Base-by-base conservation (phyloP, 2,797 vertebrate species). In the Harpagifer antarcticus region DNA sequence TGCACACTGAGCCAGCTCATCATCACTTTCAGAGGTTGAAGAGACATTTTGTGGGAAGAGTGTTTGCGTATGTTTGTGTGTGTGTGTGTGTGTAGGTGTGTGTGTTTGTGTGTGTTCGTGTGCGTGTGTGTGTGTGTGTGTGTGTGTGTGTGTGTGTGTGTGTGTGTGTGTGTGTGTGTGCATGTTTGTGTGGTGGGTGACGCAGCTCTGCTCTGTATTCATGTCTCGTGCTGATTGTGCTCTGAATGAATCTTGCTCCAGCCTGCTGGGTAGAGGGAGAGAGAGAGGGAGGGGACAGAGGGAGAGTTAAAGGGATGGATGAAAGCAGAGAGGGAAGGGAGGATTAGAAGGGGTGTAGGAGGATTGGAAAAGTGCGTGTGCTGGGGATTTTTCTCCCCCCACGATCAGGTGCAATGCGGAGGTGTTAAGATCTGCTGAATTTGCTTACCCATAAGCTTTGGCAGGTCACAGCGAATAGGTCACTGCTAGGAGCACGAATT, bases 361-460 rank as follows among this genome's bases (percentile, higher is more conserved):
- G 90, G 86, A 90, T 84, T 88, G 87, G 78, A 91, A 93, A 92
- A 91, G 84, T 91, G 92, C 86, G 42, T 90, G 88, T 83, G 83
- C 81, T 70, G 79, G 74, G 83, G 70, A 76, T 89, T 90, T 86
- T 88, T 75, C 62, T 66, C 78, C 81, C 65, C 63, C 72, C 82
- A 70, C 68, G 61, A 83, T 93, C 90, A 89, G 91, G 91, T 93
- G 91, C 91, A 93, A 92, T 93, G 92, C 92, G 81, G 91, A 91
- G 86, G 88, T 88, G 92, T 89, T 88, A 88, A 92, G 91, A 93
- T 92, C 87, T 92, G 92, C 93, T 93, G 93, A 93, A 91, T 92
- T 92, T 91, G 92, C 92, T 89, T 91, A 90, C 87, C 91, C 91
- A 89, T 89, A 90, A 93, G 82, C 87, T 86, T 79, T 64, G 56